Percentiles rank a stretch among this genome's conserved stretches.
Evolutionary conservation across 2,888 invertebrate species (phyloP).

Genomic region (Lordiphosa fenestrarum): DNA sequence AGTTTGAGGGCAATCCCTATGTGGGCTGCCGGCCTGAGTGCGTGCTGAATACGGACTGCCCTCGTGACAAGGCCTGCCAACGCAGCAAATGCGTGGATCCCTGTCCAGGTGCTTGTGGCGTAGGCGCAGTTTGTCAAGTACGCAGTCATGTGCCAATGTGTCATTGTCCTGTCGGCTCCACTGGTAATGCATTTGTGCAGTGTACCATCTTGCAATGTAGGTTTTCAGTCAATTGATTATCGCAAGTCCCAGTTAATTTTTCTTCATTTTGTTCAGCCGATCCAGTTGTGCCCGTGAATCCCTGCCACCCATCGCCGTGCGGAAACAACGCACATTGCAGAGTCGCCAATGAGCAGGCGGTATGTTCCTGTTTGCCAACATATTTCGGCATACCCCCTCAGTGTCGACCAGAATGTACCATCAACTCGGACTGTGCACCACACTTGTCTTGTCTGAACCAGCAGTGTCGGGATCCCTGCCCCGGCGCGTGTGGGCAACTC

Average conservation of each 20-base stretch:
- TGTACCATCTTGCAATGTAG: slow-evolving; percentile 82
- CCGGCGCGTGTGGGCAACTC: slow-evolving; percentile 87
- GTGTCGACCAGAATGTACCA: slow-evolving; percentile 88
- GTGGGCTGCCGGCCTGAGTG: slow-evolving; percentile 90
- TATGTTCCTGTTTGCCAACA: slow-evolving; percentile 86
- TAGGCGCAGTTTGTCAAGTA: slow-evolving; percentile 87
- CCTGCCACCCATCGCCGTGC: slow-evolving; percentile 88
- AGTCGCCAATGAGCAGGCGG: slow-evolving; percentile 85
- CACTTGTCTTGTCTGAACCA: slow-evolving; percentile 86
- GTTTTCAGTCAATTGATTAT: slow-evolving; percentile 74
- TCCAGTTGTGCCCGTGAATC: slow-evolving; percentile 74
- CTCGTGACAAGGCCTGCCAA: slow-evolving; percentile 87
- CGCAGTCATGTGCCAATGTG: slow-evolving; percentile 89
- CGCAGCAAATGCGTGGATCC: slow-evolving; percentile 90
- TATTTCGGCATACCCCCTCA: slow-evolving; percentile 88
- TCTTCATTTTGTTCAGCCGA: slow-evolving; percentile 39
- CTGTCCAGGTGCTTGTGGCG: slow-evolving; percentile 88
- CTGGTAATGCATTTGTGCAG: slow-evolving; percentile 87
- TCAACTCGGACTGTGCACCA: slow-evolving; percentile 87
- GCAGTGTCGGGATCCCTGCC: slow-evolving; percentile 88
- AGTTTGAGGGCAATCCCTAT: slow-evolving; percentile 84
- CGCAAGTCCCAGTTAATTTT: too few species aligned
- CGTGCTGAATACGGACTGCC: slow-evolving; percentile 88
- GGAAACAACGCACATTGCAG: slow-evolving; percentile 89
- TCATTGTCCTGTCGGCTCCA: slow-evolving; percentile 84